Base-by-base conservation (phyloP, 2,113 vertebrate species). In the Aegotheles bennettii region DNA sequence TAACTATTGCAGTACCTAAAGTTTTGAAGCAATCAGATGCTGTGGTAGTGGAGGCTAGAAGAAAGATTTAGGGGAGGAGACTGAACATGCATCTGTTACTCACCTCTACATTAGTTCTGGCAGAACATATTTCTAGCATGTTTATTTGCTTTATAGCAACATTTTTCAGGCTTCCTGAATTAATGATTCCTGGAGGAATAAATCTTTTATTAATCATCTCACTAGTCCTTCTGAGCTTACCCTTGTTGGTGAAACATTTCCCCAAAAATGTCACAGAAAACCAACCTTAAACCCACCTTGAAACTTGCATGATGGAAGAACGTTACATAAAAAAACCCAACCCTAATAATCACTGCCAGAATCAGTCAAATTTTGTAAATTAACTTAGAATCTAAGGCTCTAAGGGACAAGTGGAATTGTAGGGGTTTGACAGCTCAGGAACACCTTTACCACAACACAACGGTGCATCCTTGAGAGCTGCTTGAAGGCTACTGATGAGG, bases 301-400 rank as follows among this genome's bases (percentile, higher is more conserved):
- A 65, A 80, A 25, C 13, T 84, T 84, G 29, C 13, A 28, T 10
- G 19, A 33, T 8, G 10, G 21, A 45, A 81, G 29, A 53, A 64
- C 2, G 1, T 35, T 57, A 23, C 4, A 1, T 10, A 59, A 31
- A n/a, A 14, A 36, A 4, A 10, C 6, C 2, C 3, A n/a, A n/a
- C 12, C 13, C 31, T 14, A 47, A 45, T 40, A 91, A 36, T 20
- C 19, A 36, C 35, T 40, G 7, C 51, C n/a, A 87, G 40, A 84
- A 70, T 43, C 12, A 47, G 33, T 17, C 17, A 16, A 6, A 16
- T 23, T 31, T 21, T 54, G 20, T 51, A 17, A 60, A 23, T 69
- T 36, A 45, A 38, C 4, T 23, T 25, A 51, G 29, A 47, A n/a
- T n/a, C n/a, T n/a, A n/a, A n/a, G n/a, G n/a, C n/a, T n/a, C n/a